Evolutionary conservation across 2,888 invertebrate genomes (phyloP), one percentile per base, ranked within the genome.

Genomic region (Trachelus stipa): DNA sequence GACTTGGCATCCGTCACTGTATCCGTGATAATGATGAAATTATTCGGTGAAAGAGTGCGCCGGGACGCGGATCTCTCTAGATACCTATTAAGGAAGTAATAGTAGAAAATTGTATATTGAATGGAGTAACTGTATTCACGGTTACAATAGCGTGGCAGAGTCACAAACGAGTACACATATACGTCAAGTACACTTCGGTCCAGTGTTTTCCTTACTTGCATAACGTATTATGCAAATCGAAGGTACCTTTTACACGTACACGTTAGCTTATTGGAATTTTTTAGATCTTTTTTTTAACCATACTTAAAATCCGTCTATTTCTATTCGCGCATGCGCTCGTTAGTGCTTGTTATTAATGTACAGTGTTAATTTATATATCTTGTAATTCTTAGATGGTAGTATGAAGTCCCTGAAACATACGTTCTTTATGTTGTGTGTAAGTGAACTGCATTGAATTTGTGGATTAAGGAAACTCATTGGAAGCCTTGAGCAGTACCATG

Each of bases 101-200:
- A 71, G 71, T 71, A 71, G 34, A 71, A 71, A 56, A 56, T 15
- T 71, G 31, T 71, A 71, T 77, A 76, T 76, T 76, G 69, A 75
- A 76, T 68, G 30, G 73, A 76, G 78, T 76, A 78, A 76, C 76
- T 78, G 78, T 76, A 73, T 78, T 78, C 76, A 76, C 76, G 73
- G 73, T 78, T 78, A 78, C 76, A 78, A 76, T 73, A 73, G 69
- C 75, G 75, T 73, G 75, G 71, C 75, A 75, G 77, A 56, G 68
- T 77, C 77, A 71, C 31, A 31, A 71, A 71, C 71, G 71, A 34
- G 56, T 56, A 56, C 23, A 56, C 56, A 23, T 23, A 56, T 56
- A 23, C 23, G 56, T 56, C 56, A 23, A 56, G 56, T 23, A 56
- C 56, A 56, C 56, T 15, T 56, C 56, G 56, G 23, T 56, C 56